phyloP scores from a whole-genome alignment of 2,113 vertebrate genomes.

The Ciconia stormi region DNA sequence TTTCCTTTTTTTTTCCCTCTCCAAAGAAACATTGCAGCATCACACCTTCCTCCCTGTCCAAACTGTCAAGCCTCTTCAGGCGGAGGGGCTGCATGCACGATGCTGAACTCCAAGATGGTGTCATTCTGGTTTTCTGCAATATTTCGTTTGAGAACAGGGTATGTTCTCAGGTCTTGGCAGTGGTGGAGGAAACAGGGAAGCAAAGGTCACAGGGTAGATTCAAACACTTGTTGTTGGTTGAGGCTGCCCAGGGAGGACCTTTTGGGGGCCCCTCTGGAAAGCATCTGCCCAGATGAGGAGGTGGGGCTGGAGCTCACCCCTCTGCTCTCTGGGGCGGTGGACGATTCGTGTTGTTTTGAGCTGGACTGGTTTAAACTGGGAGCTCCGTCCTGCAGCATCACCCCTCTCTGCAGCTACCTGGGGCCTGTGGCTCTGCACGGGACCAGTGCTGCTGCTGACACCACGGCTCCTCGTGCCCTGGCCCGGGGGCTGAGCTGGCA shows the following conservation, averaged over 20 bases:
- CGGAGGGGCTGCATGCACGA: neutral
- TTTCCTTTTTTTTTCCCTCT: neutral
- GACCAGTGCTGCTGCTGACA: fast-evolving
- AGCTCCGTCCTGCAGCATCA: neutral
- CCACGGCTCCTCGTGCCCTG: fast-evolving
- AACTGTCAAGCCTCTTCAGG: neutral
- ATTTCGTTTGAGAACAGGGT: fast-evolving
- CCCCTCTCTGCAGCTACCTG: neutral
- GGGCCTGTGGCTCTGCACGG: neutral
- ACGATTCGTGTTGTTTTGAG: neutral
- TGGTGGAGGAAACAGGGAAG: neutral
- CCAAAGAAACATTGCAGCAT: neutral
- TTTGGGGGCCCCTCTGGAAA: neutral
- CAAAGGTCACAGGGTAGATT: neutral
- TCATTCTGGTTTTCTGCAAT: neutral
- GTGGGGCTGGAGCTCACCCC: neutral
- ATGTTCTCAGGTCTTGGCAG: neutral
- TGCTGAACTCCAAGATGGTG: neutral
- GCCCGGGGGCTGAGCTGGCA: neutral
- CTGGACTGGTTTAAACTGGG: neutral
- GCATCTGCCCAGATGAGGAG: neutral
- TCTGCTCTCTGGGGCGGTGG: neutral
- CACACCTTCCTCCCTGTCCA: neutral
- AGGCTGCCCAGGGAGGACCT: neutral
- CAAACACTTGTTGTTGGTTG: neutral